Base-by-base conservation (phyloP, 2,113 vertebrate genomes). In the Malurus melanocephalus region DNA sequence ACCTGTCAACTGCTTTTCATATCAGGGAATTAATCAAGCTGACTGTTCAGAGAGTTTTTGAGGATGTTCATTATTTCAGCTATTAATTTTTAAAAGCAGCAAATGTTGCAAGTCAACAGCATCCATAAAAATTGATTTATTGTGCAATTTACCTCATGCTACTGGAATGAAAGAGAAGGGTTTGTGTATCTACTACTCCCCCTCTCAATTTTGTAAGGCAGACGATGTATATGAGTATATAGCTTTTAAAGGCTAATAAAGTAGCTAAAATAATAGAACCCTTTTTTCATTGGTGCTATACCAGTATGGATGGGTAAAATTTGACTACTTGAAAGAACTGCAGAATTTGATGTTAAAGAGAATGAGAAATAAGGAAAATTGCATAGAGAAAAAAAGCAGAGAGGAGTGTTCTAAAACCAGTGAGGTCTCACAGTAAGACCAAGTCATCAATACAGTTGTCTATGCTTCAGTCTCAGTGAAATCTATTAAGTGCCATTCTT, bases 71-170 rank as follows among this genome's bases (percentile, higher is more conserved):
- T 97, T 97, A 97, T 97, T 97, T 98, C 95, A 97, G 92, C 95
- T 97, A 97, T 97, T 97, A 97, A 97, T 97, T 97, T 98, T 97
- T 97, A 96, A 97, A 97, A 96, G 93, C 92, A 95, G 94, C 92
- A 97, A 97, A 97, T 97, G 96, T 97, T 97, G 90, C 92, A 95
- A 96, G 96, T 97, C 97, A 97, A 97, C 96, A 93, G 62, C 92
- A 96, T 93, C 93, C 91, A 97, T 97, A 97, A 97, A 97, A 95
- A 97, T 91, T 97, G 97, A 97, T 97, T 97, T 97, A 97, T 96
- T 91, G 87, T 86, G 59, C 84, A 97, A 97, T 97, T 97, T 96
- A 76, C 91, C 95, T 96, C 85, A 81, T 87, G 86, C 52, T 94
- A 95, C 80, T 92, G 35, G 53, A 97, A 97, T 40, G 71, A 94